These are phyloP conservation scores for Caracal caracal DNA, from an alignment of 2,113 vertebrate genomes.

Conservation along the genomic window DNA sequence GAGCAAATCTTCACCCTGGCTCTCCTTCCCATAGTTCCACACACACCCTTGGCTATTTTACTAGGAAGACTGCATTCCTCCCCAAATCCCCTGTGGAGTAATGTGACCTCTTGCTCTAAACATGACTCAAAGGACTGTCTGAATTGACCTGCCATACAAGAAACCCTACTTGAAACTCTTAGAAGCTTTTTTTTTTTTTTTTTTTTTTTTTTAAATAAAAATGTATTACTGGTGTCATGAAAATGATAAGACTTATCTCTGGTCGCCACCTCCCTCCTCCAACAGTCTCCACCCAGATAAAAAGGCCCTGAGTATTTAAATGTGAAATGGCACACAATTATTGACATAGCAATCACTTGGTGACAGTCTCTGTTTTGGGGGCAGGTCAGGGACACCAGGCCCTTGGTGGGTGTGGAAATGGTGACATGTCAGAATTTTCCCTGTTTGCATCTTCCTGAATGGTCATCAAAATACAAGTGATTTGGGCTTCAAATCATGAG, in stretches of 20 bases:
- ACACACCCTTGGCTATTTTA: background rate
- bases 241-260: slow-evolving; percentile 65
- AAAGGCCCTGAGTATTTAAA: background rate
- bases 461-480: background rate
- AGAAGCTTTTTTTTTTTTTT: background rate
- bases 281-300: slow-evolving; percentile 69
- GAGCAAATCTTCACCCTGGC: background rate
- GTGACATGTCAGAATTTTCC: background rate
- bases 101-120: background rate
- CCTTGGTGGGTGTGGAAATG: background rate
- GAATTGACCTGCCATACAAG: background rate
- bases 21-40: background rate
- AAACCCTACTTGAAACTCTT: background rate
- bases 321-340: slow-evolving; percentile 27
- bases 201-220: background rate
- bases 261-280: slow-evolving; percentile 52
- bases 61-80: background rate
- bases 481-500: background rate
- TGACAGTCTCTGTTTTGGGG: background rate
- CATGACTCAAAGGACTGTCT: background rate
- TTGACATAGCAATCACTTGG: background rate
- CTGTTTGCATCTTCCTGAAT: background rate
- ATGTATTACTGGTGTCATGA: background rate
- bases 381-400: background rate
- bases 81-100: background rate